Evolutionary conservation across 2,113 vertebrate genomes (phyloP).

Genomic region (Muscicapa adusta): DNA sequence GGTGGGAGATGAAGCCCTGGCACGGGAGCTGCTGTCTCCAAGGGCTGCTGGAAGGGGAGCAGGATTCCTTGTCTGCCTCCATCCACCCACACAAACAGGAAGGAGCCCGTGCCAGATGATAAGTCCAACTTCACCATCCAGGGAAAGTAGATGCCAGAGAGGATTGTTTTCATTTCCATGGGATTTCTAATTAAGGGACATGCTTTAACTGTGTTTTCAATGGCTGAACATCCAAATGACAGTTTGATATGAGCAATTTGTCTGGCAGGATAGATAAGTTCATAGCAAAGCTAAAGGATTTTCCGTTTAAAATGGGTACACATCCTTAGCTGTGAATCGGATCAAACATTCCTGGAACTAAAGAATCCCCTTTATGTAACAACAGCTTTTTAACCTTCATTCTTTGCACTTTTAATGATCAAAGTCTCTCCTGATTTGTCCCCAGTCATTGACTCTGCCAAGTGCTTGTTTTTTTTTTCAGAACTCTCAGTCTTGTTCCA

Average conservation of each 20-base stretch:
- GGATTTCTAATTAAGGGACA: slow-evolving; percentile 40
- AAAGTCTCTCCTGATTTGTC: slow-evolving; percentile 29
- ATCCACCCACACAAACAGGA: slow-evolving; percentile 40
- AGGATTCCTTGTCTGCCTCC: slow-evolving; percentile 14
- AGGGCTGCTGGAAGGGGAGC: slow-evolving; percentile 39
- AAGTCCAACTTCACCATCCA: slow-evolving; percentile 14
- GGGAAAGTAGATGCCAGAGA: slow-evolving; percentile 46
- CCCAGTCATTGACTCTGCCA: slow-evolving; percentile 15
- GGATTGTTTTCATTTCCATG: slow-evolving; percentile 32
- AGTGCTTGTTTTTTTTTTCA: neutral
- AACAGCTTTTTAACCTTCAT: slow-evolving; percentile 8
- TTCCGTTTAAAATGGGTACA: slow-evolving; percentile 46
- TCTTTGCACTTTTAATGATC: slow-evolving; percentile 17
- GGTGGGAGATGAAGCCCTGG: slow-evolving; percentile 3
- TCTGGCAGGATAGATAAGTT: slow-evolving; percentile 43
- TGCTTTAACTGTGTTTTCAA: slow-evolving; percentile 45
- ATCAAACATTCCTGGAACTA: slow-evolving; percentile 13
- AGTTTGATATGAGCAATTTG: slow-evolving; percentile 61
- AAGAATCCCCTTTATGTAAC: slow-evolving; percentile 43
- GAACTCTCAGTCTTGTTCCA: slow-evolving; percentile 17
- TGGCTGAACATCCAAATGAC: slow-evolving; percentile 44
- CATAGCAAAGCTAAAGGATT: slow-evolving; percentile 61
- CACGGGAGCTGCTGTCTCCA: slow-evolving; percentile 8
- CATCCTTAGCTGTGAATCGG: neutral
- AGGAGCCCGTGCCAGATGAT: neutral